phyloP scores from a whole-genome alignment of 2,888 invertebrate genomes.

The Drosophila phalerata region DNA sequence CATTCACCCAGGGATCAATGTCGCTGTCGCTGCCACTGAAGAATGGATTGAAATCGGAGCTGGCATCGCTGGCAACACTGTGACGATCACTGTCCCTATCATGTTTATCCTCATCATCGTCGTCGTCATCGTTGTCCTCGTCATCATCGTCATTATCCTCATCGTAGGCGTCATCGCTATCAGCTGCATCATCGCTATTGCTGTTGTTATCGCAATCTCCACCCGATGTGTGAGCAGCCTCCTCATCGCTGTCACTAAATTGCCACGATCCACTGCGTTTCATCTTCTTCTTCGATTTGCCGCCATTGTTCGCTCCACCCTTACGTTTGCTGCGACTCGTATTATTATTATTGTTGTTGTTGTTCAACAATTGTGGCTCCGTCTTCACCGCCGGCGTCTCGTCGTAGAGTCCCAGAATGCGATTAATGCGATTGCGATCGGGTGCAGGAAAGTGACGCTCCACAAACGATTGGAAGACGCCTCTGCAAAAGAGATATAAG shows the following conservation, averaged over 20 bases:
- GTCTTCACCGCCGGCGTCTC: constrained; percentile 49
- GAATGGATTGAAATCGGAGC: constrained; percentile 97
- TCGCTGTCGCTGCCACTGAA: constrained; percentile 93
- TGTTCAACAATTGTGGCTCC: constrained; percentile 37
- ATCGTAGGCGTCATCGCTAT: constrained; percentile 52
- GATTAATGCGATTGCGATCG: constrained; percentile 93
- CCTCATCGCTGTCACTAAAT: constrained; percentile 69
- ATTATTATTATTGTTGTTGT: constrained; percentile 39
- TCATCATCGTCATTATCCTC: constrained; percentile 30
- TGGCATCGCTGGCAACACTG: constrained; percentile 77
- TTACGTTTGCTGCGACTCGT: constrained; percentile 78
- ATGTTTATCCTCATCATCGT: constrained; percentile 32
- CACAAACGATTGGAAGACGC: constrained; percentile 97
- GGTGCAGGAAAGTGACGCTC: constrained; percentile 99
- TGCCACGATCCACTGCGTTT: constrained; percentile 87
- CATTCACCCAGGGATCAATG: constrained; percentile 93
- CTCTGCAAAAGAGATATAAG: constrained; percentile 87
- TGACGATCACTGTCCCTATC: constrained; percentile 83
- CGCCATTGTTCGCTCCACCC: constrained; percentile 37
- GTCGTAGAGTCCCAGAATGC: constrained; percentile 90
- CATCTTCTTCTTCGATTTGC: constrained; percentile 68
- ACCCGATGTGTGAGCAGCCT: constrained; percentile 32
- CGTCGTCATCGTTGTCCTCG: constrained; percentile 37
- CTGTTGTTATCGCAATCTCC: constrained; percentile 36
- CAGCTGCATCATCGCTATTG: constrained; percentile 46